Conservation (phyloP, 2,888 invertebrate species). For the Chrysina gloriosa region DNA sequence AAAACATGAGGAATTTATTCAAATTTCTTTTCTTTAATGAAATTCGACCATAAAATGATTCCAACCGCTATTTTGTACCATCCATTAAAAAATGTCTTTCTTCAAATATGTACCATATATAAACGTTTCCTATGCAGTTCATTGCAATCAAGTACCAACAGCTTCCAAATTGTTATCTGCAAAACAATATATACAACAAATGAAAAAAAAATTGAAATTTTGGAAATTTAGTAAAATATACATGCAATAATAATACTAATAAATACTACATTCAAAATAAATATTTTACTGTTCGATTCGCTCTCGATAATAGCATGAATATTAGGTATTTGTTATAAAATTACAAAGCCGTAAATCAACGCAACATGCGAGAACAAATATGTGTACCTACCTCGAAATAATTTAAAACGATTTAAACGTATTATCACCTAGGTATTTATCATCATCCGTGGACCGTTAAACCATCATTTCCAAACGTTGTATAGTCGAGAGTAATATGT, state of each 20-base stretch:
- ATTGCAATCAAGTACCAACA: no score
- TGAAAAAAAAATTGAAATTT: background rate
- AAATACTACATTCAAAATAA: background rate
- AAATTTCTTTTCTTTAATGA: no score
- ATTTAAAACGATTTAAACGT: conserved; percentile 14
- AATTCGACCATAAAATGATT: no score
- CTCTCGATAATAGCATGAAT: background rate
- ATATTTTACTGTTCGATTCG: background rate
- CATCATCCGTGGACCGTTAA: conserved; percentile 2
- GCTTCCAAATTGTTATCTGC: no score
- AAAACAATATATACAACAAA: background rate
- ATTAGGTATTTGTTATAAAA: conserved; percentile 14
- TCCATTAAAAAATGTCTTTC: no score
- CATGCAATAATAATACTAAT: no score
- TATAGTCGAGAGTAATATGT: conserved; percentile 10
- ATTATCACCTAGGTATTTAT: conserved; percentile 13
- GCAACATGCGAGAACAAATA: conserved; percentile 19
- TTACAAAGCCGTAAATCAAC: conserved; percentile 26
- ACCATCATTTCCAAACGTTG: conserved; percentile 17
- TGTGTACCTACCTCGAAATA: conserved; percentile 6
- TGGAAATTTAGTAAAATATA: background rate
- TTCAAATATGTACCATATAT: no score
- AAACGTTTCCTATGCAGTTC: no score
- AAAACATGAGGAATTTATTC: no score
- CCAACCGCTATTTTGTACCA: no score